A percentile compares a stretch with the other conserved stretches of the same genome.
Evolutionary conservation across 2,113 vertebrate genomes (phyloP).

Genomic region (Rattus rattus): DNA sequence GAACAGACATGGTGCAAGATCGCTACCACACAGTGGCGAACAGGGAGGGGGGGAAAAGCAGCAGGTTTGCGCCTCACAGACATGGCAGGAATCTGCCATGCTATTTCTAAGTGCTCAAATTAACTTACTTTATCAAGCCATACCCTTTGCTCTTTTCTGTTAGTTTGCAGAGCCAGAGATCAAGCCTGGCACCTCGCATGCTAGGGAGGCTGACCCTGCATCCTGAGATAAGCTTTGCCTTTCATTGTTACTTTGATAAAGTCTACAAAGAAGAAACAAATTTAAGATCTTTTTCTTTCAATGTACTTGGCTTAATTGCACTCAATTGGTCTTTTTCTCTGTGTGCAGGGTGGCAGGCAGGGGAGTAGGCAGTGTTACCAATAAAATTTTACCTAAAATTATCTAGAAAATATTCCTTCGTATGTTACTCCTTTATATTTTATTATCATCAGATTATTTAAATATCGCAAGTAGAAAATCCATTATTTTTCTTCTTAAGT

Average conservation of each 20-base stretch:
- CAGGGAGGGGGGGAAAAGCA: too few relatives aligned
- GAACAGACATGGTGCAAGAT: not conserved
- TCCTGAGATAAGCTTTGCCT: not conserved
- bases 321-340: not conserved
- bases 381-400: not conserved
- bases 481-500: slow-evolving; percentile 23
- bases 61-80: not conserved
- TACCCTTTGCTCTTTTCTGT: not conserved
- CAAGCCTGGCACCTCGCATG: not conserved
- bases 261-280: not conserved
- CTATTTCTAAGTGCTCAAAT: not conserved
- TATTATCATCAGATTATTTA: not conserved
- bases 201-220: too few relatives aligned
- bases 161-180: not conserved
- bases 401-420: not conserved
- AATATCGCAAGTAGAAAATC: slow-evolving; percentile 7
- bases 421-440: slow-evolving; percentile 26
- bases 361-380: not conserved
- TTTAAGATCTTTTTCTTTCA: not conserved
- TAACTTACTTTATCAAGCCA: not conserved
- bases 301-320: not conserved
- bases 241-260: not conserved
- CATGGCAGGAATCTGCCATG: not conserved
- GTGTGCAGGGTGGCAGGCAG: too few relatives aligned
- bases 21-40: not conserved